Evolutionary conservation across 1,140 invertebrate species (phyloP).

Genomic region (Mizuhopecten yessoensis): DNA sequence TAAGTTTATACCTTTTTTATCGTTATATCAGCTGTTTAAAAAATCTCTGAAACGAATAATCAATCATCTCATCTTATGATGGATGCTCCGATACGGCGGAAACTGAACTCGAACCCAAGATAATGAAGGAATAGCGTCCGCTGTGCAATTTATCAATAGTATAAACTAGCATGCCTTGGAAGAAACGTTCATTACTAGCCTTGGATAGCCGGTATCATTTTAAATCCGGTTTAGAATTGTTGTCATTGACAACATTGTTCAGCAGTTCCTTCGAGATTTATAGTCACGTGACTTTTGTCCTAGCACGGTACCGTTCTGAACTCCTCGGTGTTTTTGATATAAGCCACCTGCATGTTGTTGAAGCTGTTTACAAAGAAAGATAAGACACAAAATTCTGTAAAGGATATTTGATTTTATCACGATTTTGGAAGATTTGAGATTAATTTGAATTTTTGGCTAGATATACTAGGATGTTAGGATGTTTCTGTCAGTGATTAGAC

Average conservation of each 20-base stretch:
- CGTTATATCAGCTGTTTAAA: constrained; percentile 8
- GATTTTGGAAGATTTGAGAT: neutral
- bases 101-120: neutral
- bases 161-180: neutral
- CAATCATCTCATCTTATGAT: neutral
- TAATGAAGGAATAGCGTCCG: constrained; percentile 25
- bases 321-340: neutral
- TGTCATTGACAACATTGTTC: neutral
- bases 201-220: neutral
- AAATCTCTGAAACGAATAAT: neutral
- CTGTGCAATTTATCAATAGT: neutral
- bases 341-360: neutral
- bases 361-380: neutral
- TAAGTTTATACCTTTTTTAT: neutral
- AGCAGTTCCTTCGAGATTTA: neutral
- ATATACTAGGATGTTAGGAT: no score
- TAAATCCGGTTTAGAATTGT: no score
- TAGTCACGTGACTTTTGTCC: neutral
- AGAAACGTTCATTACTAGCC: neutral
- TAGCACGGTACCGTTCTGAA: neutral
- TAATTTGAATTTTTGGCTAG: neutral
- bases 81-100: neutral
- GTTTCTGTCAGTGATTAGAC: neutral
- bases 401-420: neutral
- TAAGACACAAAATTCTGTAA: neutral